phyloP scores from a whole-genome alignment of 2,888 invertebrate genomes.

The Microctonus hyperodae region DNA sequence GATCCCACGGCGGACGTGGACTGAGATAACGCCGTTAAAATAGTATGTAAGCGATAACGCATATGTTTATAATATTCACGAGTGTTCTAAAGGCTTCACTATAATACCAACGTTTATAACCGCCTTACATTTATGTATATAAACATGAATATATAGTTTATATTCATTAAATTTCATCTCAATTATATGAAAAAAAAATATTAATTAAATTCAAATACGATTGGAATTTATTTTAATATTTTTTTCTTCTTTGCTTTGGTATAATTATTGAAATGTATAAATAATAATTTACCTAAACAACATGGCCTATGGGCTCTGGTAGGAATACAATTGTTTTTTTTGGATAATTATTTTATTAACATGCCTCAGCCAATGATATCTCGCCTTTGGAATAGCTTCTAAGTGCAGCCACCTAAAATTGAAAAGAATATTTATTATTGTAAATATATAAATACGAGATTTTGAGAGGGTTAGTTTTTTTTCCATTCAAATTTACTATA shows the following conservation, averaged over 20 bases:
- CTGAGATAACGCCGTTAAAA: constrained; percentile 57
- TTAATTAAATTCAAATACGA: background rate
- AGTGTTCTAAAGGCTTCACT: constrained; percentile 13
- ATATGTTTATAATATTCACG: constrained; percentile 53
- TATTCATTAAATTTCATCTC: background rate
- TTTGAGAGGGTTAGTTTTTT: background rate
- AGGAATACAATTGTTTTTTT: constrained; percentile 54
- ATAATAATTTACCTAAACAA: constrained; percentile 56
- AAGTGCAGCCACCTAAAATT: constrained; percentile 54
- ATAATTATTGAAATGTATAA: background rate
- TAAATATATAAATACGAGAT: background rate
- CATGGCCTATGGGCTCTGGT: constrained; percentile 59
- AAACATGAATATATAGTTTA: background rate
- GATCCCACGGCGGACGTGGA: constrained; percentile 52
- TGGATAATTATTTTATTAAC: constrained; percentile 57
- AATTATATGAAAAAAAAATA: background rate
- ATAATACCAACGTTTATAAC: background rate
- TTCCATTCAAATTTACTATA: background rate
- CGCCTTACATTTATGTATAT: background rate
- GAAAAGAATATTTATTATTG: constrained; percentile 27
- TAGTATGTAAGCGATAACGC: constrained; percentile 54
- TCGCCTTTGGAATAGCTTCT: constrained; percentile 52
- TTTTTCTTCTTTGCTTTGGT: too few species aligned
- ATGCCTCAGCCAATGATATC: constrained; percentile 55
- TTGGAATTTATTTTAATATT: background rate